A percentile compares a stretch with the other conserved stretches of the same genome.
phyloP scores from a whole-genome alignment of 23 tunicate genomes.

The Halocynthia aurantium region DNA sequence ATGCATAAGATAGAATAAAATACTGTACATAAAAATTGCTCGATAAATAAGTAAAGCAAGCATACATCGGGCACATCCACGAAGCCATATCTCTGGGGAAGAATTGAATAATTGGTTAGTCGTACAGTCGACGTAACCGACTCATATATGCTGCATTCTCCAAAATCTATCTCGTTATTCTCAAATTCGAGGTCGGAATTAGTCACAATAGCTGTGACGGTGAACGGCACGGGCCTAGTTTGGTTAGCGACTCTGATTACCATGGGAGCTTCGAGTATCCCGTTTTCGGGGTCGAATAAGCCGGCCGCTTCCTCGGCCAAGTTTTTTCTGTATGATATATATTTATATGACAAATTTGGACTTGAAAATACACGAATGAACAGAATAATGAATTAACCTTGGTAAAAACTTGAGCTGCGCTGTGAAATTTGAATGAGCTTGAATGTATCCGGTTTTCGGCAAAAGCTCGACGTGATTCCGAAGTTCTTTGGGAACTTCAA shows the following conservation, averaged over 20 bases:
- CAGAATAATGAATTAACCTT: slow-evolving; percentile 25
- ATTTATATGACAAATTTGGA: too few species aligned
- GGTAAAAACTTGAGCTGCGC: slow-evolving; percentile 94
- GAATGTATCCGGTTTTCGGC: slow-evolving; percentile 91
- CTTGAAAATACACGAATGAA: not conserved
- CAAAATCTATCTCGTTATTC: slow-evolving; percentile 56
- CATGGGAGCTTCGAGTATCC: slow-evolving; percentile 81
- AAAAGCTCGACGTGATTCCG: slow-evolving; percentile 76
- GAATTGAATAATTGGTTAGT: slow-evolving; percentile 71
- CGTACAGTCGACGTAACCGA: slow-evolving; percentile 49
- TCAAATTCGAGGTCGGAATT: slow-evolving; percentile 74
- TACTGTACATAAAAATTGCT: not conserved
- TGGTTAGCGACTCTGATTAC: slow-evolving; percentile 82
- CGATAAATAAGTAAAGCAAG: not conserved
- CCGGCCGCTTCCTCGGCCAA: slow-evolving; percentile 74
- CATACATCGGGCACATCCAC: slow-evolving; percentile 76
- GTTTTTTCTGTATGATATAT: slow-evolving; percentile 27
- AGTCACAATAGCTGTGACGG: slow-evolving; percentile 77
- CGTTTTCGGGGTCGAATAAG: slow-evolving; percentile 69
- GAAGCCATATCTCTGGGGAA: slow-evolving; percentile 85
- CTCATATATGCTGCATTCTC: slow-evolving; percentile 75
- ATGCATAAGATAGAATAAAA: not conserved
- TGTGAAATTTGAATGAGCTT: slow-evolving; percentile 75
- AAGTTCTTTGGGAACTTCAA: slow-evolving; percentile 89
- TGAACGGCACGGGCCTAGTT: slow-evolving; percentile 77